These are phyloP conservation scores for Epinephelus cyanopodus DNA, from an alignment of 2,113 vertebrate species.

Conservation along the genomic window DNA sequence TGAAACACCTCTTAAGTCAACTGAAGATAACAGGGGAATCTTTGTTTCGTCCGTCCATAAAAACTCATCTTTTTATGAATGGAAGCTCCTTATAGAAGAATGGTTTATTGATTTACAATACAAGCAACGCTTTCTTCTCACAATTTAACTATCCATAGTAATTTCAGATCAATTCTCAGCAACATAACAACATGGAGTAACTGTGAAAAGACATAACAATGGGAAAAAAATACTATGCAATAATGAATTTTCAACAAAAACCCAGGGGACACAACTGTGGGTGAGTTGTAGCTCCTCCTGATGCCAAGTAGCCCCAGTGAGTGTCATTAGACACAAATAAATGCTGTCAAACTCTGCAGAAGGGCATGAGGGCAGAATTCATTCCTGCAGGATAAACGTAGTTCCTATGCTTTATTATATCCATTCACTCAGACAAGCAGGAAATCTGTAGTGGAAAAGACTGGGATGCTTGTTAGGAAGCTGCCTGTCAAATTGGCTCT, in stretches of 20 bases:
- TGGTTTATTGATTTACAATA: background rate
- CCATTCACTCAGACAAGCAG: slow-evolving; percentile 58
- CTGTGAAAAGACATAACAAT: slow-evolving; percentile 31
- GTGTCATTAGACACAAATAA: slow-evolving; percentile 76
- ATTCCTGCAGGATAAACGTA: slow-evolving; percentile 68
- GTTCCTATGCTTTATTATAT: slow-evolving; percentile 61
- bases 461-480: slow-evolving; percentile 73
- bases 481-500: slow-evolving; percentile 70
- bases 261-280: slow-evolving; percentile 62
- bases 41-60: slow-evolving; percentile 4
- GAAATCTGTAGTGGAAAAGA: slow-evolving; percentile 62
- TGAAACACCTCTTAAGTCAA: slow-evolving; percentile 56
- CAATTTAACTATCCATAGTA: slow-evolving; percentile 4
- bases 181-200: slow-evolving; percentile 2
- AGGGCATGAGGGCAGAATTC: slow-evolving; percentile 58
- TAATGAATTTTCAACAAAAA: slow-evolving; percentile 60
- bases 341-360: slow-evolving; percentile 72
- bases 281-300: slow-evolving; percentile 56
- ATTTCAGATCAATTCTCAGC: background rate
- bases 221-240: slow-evolving; percentile 20
- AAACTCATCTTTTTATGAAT: background rate
- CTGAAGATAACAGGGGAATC: slow-evolving; percentile 12
- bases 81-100: background rate
- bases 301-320: slow-evolving; percentile 61
- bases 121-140: background rate